A percentile compares a stretch with the other conserved stretches of the same genome.
Evolutionary conservation across 2,113 vertebrate genomes (phyloP).

Genomic region (Peromyscus californicus): DNA sequence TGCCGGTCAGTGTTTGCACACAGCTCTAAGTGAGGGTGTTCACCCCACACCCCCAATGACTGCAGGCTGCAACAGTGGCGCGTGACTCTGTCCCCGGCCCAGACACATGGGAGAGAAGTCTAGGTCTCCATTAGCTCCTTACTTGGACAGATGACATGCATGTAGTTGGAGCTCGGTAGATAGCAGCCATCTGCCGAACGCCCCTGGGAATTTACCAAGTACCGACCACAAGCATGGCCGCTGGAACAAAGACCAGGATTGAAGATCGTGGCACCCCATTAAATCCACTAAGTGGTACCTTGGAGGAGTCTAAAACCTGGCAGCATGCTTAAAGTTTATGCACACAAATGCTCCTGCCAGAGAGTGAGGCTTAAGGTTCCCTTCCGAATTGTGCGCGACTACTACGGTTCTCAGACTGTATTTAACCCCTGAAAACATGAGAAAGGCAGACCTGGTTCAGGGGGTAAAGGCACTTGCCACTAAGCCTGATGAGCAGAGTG

Average conservation of each 20-base stretch:
- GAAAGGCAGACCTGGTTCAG: not conserved
- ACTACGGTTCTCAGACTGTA: not conserved
- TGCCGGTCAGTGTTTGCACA: not conserved
- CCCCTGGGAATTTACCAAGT: not conserved
- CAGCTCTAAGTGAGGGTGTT: not conserved
- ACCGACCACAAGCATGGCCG: not conserved
- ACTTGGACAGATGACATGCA: not conserved
- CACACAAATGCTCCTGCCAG: not conserved
- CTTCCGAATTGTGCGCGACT: not conserved
- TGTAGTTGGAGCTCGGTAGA: not conserved
- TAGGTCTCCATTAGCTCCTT: not conserved
- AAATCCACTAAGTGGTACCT: not conserved
- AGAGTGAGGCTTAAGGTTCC: not conserved
- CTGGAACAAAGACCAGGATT: not conserved
- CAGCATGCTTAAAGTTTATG: not conserved
- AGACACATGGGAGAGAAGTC: not conserved
- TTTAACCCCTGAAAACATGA: constrained; percentile 2
- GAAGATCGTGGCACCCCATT: not conserved
- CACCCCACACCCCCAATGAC: not conserved
- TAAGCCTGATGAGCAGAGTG: not conserved
- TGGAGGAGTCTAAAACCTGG: not conserved
- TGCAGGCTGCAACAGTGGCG: not conserved
- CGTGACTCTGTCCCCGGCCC: not conserved
- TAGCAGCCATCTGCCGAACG: not conserved
- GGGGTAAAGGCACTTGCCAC: not conserved